phyloP scores from a whole-genome alignment of 2,888 invertebrate genomes.

The Anodontia alba region DNA sequence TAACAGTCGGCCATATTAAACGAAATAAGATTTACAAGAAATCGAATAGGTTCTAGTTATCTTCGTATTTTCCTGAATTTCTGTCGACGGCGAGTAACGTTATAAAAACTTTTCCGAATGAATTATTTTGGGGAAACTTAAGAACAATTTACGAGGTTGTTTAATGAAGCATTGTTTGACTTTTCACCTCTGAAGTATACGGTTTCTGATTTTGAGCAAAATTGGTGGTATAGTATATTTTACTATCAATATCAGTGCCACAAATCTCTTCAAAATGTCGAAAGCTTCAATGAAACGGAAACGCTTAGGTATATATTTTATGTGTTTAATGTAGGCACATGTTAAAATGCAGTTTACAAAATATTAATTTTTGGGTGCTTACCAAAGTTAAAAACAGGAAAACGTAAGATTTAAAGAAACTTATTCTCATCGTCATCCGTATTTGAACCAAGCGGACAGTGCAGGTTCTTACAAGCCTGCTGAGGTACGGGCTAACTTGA shows the following conservation, averaged over 20 bases:
- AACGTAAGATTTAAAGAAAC: too few relatives aligned
- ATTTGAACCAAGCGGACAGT: too few relatives aligned
- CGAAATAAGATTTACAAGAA: too few relatives aligned
- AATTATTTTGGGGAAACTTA: conserved; percentile 36
- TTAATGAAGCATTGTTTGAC: conserved; percentile 38
- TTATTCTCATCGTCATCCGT: too few relatives aligned
- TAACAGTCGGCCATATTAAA: too few relatives aligned
- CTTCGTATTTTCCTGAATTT: neutral
- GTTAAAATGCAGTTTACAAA: too few relatives aligned
- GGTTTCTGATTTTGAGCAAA: conserved; percentile 22
- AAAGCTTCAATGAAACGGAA: conserved; percentile 23
- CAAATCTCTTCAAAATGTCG: conserved; percentile 9
- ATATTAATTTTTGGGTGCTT: too few relatives aligned
- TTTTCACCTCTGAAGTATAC: conserved; percentile 21
- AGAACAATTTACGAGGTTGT: conserved; percentile 27
- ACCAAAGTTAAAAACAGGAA: too few relatives aligned
- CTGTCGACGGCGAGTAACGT: neutral
- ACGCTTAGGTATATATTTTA: conserved; percentile 29
- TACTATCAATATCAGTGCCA: conserved; percentile 2
- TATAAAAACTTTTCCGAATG: conserved; percentile 35
- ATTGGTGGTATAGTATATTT: neutral
- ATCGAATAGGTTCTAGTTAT: too few relatives aligned
- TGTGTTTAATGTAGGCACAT: neutral
- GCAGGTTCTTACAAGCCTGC: too few relatives aligned
- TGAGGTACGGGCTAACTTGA: too few relatives aligned